Conservation (phyloP, 2,113 vertebrate species). For the Apeltes quadracus region DNA sequence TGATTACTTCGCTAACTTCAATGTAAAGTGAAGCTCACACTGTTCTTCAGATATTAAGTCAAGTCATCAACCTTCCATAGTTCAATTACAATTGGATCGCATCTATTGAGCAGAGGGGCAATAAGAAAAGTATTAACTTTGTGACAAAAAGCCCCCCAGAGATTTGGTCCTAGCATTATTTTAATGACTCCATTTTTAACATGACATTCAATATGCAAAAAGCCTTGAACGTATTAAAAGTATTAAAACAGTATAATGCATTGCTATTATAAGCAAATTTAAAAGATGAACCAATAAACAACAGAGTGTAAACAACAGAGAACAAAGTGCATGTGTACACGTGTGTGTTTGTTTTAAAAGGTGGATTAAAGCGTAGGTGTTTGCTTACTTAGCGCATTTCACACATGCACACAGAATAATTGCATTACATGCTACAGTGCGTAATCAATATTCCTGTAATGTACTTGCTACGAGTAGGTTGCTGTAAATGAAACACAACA, state of each 20-base stretch:
- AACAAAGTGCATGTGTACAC: background rate
- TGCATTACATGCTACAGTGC: constrained; percentile 3
- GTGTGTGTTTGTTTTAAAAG: constrained; percentile 20
- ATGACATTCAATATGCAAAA: constrained; percentile 32
- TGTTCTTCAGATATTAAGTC: constrained; percentile 22
- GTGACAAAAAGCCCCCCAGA: constrained; percentile 27
- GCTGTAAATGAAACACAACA: constrained; percentile 10
- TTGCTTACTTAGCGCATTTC: constrained; percentile 66
- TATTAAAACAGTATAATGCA: constrained; percentile 8
- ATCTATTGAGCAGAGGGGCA: constrained; percentile 24
- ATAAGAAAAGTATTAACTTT: constrained; percentile 30
- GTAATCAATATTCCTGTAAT: constrained; percentile 16
- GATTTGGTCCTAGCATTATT: constrained; percentile 12
- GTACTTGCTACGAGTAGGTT: background rate
- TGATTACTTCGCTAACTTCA: background rate
- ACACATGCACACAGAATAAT: background rate
- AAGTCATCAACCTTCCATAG: constrained; percentile 29
- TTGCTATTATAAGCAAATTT: constrained; percentile 6
- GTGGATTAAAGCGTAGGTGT: background rate
- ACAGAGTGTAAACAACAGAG: constrained; percentile 18
- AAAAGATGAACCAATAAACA: background rate
- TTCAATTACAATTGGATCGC: constrained; percentile 33
- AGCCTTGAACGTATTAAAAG: constrained; percentile 17
- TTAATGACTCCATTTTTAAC: constrained; percentile 6
- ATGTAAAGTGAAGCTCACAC: constrained; percentile 14